Evolutionary conservation across 2,888 invertebrate species (phyloP).

Genomic region (Barypeithes pellucidus): DNA sequence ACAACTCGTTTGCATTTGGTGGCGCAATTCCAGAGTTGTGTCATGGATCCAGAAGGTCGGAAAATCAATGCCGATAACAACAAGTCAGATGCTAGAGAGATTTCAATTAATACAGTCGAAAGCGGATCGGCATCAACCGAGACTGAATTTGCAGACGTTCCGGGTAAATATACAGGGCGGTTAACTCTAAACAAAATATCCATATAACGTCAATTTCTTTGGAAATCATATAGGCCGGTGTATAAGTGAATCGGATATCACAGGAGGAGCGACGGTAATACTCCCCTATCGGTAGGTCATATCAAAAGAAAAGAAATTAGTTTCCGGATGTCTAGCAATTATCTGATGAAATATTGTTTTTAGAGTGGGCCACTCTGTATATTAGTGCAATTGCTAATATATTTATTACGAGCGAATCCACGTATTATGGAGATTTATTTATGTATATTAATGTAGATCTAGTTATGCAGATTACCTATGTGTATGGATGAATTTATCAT

Average conservation of each 20-base stretch:
- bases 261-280: no score
- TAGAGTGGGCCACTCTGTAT: no score
- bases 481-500: conserved; percentile 6
- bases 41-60: conserved; percentile 18
- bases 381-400: not conserved
- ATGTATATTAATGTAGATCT: conserved; percentile 1
- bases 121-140: conserved; percentile 13
- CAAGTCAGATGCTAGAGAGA: conserved; percentile 13
- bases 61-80: conserved; percentile 26
- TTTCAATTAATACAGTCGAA: conserved; percentile 20
- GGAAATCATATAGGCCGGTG: no score
- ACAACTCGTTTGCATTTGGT: conserved; percentile 5
- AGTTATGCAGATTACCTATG: not conserved
- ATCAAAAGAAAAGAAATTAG: no score
- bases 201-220: no score
- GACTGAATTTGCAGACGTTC: conserved; percentile 11
- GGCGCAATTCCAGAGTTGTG: conserved; percentile 5
- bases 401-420: not conserved
- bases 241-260: no score
- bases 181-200: no score
- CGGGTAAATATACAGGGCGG: conserved; percentile 8
- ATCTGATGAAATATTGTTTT: no score
- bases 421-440: conserved; percentile 17
- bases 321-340: no score
- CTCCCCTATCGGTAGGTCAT: no score